A percentile compares a stretch with the other conserved stretches of the same genome.
Evolutionary conservation across 2,888 invertebrate genomes (phyloP).

Genomic region (Drosophila rellima): DNA sequence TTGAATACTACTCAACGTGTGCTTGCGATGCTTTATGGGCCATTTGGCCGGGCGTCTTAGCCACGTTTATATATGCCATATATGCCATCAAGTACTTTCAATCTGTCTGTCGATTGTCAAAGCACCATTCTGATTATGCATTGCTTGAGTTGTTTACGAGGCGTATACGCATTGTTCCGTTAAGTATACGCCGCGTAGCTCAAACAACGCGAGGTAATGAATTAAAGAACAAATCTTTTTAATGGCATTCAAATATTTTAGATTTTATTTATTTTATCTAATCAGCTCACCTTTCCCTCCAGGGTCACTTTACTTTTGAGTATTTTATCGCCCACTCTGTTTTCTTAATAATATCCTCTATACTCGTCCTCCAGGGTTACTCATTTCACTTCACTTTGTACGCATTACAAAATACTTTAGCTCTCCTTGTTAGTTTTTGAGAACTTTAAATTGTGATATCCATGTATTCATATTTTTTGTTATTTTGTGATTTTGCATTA

Average conservation of each 20-base stretch:
- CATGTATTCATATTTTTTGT: background rate
- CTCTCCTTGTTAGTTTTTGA: background rate
- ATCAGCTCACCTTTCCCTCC: background rate
- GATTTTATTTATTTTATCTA: background rate
- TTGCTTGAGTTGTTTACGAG: conserved; percentile 16
- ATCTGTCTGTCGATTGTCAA: conserved; percentile 13
- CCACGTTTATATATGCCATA: conserved; percentile 2
- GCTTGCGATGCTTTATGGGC: conserved; percentile 36
- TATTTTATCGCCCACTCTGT: too few relatives aligned
- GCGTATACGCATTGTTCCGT: conserved; percentile 30
- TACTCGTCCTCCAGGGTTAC: too few relatives aligned
- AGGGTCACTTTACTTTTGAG: too few relatives aligned
- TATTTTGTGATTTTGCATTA: too few relatives aligned
- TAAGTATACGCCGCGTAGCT: conserved; percentile 31
- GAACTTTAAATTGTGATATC: background rate
- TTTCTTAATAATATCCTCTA: too few relatives aligned
- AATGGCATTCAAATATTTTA: background rate
- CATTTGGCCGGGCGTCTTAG: conserved; percentile 40
- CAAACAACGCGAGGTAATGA: background rate
- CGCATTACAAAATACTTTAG: too few relatives aligned
- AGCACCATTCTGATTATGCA: conserved; percentile 35
- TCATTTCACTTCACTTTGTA: too few relatives aligned
- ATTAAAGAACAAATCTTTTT: background rate
- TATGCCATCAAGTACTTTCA: conserved; percentile 19
- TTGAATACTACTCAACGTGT: conserved; percentile 25